Evolutionary conservation across 2,888 invertebrate genomes (phyloP), one percentile per base, ranked within the genome.

Genomic region (Drosophila nr. medialis): DNA sequence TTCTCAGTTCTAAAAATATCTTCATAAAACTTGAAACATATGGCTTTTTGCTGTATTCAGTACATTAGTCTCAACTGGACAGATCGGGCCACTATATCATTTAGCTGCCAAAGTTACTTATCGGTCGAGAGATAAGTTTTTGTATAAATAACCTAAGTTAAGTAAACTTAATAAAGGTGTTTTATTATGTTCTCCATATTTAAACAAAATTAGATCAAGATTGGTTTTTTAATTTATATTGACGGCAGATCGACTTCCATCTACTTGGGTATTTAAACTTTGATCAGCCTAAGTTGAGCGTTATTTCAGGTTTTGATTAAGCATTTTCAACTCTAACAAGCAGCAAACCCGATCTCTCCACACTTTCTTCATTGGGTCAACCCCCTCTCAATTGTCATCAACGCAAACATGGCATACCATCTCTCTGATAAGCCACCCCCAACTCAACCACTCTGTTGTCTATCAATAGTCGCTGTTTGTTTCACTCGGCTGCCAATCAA

Each of bases 401-500:
- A 15, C 2, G 24, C 24, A 45, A 24, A 15, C 4, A 24, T 45
- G 45, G 15, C 45, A 15, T 8, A n/a, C 15, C 21, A 40, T 29
- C 29, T 40, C 29, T 5, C 29, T 8, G 38, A 38, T 55, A n/a
- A 24, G 24, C 38, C 55, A 27, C 7, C 27, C 27, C 2, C 10
- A 13, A 13, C 38, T 38, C 13, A 7, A 38, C 18, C 4, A 15
- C 54, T 50, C 50, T 45, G 48, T 18, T 29, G 51, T 42, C 49
- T 32, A 56, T 59, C 54, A 51, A 66, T 32, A 63, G 50, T 51
- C 45, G 10, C 15, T 24, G 45, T 59, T 60, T 55, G 51, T 60
- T 36, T 51, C 66, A 55, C 80, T 54, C 45, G 55, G 63, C 48
- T 64, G 76, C 60, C 77, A 77, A 80, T 77, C 77, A 77, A 72